Evolutionary conservation across 2,888 invertebrate genomes (phyloP), one percentile per base, ranked within the genome.

Genomic region (Polyommatus iphigenia): DNA sequence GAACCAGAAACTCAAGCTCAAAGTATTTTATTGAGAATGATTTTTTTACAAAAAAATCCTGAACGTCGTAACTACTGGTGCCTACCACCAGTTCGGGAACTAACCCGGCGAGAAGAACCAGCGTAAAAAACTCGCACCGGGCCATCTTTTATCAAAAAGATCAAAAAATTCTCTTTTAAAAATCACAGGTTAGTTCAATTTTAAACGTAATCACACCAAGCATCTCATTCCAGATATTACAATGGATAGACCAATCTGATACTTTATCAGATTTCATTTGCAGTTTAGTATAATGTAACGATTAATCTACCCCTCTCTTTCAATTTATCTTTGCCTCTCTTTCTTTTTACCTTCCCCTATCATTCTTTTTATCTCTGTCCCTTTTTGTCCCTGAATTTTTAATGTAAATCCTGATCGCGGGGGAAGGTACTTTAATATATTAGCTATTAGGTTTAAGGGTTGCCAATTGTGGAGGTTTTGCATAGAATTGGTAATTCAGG

Each of bases 261-360:
- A 32, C 67, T 32, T 67, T 67, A 67, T 67, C 67, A 67, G 67
- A 67, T 67, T 67, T 32, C 67, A 67, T 67, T 67, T 67, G 67
- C 67, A 67, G 32, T 67, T 67, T 29, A 67, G 29, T 67, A 32
- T 67, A 67, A 67, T 67, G 29, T 6, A 0, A 32, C 67, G 13
- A 67, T 32, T 67, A 32, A 67, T 67, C 67, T 15, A 10, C 15
- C 15, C 50, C 15, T 50, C 50, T 50, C 50, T 50, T 50, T 24
- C 24, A 24, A 24, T 24, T 24, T 24, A 24, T 24, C 24, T 24
- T 24, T 24, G 24, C 24, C 32, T 32, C 32, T 32, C 32, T 32
- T 32, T 32, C 32, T 32, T 32, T 32, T 36, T 6, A 36, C 6
- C 67, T 15, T 41, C 15, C 15, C 50, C 50, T 50, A 15, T 50